phyloP scores from a whole-genome alignment of 2,888 invertebrate species.

The Pseudoips prasinana region DNA sequence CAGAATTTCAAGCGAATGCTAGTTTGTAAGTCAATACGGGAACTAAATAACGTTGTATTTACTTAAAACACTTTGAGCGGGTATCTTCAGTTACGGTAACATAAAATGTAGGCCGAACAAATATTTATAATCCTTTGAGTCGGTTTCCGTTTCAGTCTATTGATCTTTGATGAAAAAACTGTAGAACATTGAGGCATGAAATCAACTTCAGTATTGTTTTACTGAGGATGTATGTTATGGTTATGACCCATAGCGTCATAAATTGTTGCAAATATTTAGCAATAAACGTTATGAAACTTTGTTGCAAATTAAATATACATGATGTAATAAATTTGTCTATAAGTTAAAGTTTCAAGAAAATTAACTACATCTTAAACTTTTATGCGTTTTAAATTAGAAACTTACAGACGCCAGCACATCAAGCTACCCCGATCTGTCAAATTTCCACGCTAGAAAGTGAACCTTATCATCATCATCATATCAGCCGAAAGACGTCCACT shows the following conservation, averaged over 20 bases:
- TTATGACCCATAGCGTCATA: not conserved
- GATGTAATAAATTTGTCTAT: no score
- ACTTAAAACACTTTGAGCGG: constrained; percentile 32
- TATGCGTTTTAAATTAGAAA: no score
- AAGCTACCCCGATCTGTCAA: no score
- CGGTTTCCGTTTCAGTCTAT: constrained; percentile 15
- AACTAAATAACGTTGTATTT: constrained; percentile 4
- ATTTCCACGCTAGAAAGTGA: no score
- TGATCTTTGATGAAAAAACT: constrained; percentile 19
- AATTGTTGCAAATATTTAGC: no score
- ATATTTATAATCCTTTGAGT: constrained; percentile 24
- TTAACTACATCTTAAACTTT: no score
- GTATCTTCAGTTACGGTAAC: constrained; percentile 28
- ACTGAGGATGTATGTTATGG: constrained; percentile 1
- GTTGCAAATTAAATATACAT: no score
- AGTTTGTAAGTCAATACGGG: constrained; percentile 31
- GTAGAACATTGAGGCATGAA: constrained; percentile 10
- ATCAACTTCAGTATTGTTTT: constrained; percentile 1
- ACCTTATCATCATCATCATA: no score
- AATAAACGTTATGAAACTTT: no score
- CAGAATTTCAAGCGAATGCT: constrained; percentile 36
- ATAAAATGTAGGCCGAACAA: constrained; percentile 32
- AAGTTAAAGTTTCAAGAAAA: no score
- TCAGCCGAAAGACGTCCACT: no score
- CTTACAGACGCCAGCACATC: no score